Percentiles rank a stretch among this genome's conserved stretches.
Evolutionary conservation across 1,140 invertebrate genomes (phyloP).

Genomic region (Heliothis subflexa): DNA sequence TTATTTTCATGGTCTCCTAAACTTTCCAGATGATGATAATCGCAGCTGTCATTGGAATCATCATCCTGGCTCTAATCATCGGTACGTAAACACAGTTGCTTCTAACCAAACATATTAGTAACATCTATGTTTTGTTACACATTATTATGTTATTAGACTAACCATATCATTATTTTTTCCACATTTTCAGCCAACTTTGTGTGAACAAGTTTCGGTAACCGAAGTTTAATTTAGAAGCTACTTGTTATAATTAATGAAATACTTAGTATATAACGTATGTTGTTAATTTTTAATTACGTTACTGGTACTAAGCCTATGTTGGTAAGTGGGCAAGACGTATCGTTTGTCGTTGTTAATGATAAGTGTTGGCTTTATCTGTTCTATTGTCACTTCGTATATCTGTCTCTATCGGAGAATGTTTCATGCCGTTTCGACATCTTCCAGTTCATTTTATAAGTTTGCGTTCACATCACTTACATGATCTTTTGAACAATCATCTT

Average conservation of each 20-base stretch:
- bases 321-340: constrained; percentile 76
- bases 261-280: constrained; percentile 74
- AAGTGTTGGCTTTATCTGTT: constrained; percentile 82
- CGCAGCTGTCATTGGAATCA: constrained; percentile 94
- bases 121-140: constrained; percentile 61
- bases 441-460: constrained; percentile 48
- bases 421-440: constrained; percentile 63
- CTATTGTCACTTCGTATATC: constrained; percentile 71
- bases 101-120: constrained; percentile 4
- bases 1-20: not conserved
- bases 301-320: constrained; percentile 71
- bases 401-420: constrained; percentile 66
- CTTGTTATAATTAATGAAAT: constrained; percentile 85
- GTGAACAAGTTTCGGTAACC: constrained; percentile 87
- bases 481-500: not conserved
- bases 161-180: constrained; percentile 80
- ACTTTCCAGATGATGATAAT: constrained; percentile 96
- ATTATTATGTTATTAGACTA: constrained; percentile 75
- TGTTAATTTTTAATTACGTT: constrained; percentile 77
- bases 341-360: constrained; percentile 71
- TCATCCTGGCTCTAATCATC: constrained; percentile 95
- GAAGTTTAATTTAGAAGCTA: constrained; percentile 82
- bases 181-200: constrained; percentile 90
- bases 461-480: constrained; percentile 45
- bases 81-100: constrained; percentile 89